A percentile compares a stretch with the other conserved stretches of the same genome.
These are phyloP conservation scores for Gortyna flavago DNA, from an alignment of 2,888 invertebrate genomes.

Conservation along the genomic window DNA sequence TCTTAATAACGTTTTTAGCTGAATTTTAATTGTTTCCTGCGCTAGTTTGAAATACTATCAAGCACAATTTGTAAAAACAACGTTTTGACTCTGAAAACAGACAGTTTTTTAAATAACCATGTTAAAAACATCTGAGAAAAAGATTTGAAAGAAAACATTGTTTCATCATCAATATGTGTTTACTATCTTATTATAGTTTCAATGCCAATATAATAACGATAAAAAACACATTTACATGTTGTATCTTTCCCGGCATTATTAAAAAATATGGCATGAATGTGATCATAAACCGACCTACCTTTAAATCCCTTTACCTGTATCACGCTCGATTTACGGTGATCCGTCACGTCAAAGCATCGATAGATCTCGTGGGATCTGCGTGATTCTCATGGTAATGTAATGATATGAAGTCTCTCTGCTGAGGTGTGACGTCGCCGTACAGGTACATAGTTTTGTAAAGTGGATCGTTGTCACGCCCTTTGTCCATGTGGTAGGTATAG, in stretches of 20 bases:
- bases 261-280: background rate
- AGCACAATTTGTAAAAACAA: conserved; percentile 8
- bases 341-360: conserved; percentile 31
- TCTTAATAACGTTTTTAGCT: conserved; percentile 7
- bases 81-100: background rate
- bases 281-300: background rate
- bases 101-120: background rate
- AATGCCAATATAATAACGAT: background rate
- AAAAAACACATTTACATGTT: background rate
- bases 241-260: background rate
- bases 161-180: background rate
- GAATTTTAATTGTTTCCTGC: background rate
- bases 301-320: conserved; percentile 8
- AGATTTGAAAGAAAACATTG: background rate
- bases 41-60: background rate
- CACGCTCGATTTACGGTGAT: conserved; percentile 6
- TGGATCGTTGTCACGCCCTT: conserved; percentile 5
- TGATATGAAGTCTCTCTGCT: background rate
- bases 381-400: conserved; percentile 28
- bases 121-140: background rate
- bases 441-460: background rate
- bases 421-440: conserved; percentile 10
- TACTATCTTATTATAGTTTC: background rate
- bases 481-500: background rate
- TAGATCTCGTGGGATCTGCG: conserved; percentile 7